Evolutionary conservation across 1,140 invertebrate genomes (phyloP).

Genomic region (Eumaeus atala): DNA sequence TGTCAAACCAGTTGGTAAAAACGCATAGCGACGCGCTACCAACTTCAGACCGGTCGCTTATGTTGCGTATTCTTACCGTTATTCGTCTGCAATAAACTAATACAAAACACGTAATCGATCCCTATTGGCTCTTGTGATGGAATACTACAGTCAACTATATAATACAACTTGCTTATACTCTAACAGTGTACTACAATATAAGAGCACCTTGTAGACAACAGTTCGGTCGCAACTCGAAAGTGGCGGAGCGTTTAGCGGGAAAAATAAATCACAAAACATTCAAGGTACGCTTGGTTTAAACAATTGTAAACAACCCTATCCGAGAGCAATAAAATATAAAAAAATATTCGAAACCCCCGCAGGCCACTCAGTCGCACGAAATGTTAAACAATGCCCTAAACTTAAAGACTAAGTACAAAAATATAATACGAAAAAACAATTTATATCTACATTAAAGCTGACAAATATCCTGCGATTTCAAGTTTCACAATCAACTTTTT

Average conservation of each 20-base stretch:
- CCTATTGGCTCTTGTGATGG: conserved; percentile 10
- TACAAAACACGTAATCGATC: conserved; percentile 4
- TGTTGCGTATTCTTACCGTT: no score
- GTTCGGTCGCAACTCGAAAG: neutral
- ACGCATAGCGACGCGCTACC: no score
- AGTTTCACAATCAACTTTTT: conserved; percentile 17
- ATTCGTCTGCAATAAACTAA: no score
- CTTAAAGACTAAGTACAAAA: conserved; percentile 55
- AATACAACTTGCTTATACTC: conserved; percentile 21
- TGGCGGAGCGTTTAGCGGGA: conserved; percentile 7
- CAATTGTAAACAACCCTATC: no score
- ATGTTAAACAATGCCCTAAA: conserved; percentile 12
- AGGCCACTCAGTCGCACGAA: neutral
- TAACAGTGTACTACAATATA: conserved; percentile 8
- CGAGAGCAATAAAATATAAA: neutral
- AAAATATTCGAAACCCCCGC: neutral
- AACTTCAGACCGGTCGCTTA: no score
- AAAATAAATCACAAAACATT: neutral
- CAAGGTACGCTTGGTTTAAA: no score
- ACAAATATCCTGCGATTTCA: conserved; percentile 42
- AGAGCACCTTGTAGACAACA: conserved; percentile 7
- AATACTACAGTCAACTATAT: conserved; percentile 23
- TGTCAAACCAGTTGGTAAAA: no score
- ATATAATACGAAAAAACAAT: conserved; percentile 51
- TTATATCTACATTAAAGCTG: conserved; percentile 63